Evolutionary conservation across 2,797 vertebrate genomes (phyloP), one percentile per base, ranked within the genome.

Genomic region (Rhabdomys pumilio): DNA sequence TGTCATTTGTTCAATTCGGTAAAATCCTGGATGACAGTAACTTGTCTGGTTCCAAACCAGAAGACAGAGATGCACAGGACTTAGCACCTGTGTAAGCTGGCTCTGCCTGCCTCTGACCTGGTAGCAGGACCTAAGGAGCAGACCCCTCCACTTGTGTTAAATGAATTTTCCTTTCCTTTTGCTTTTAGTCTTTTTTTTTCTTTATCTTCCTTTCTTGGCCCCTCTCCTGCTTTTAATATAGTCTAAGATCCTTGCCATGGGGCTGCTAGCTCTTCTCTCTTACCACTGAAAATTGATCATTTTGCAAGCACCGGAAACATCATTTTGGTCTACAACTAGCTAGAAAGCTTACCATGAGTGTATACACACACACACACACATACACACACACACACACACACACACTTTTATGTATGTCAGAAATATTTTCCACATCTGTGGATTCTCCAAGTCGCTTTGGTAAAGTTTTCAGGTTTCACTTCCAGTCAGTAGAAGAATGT

Each of bases 391-490:
- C 44, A 44, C 44, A 44, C 19, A 44, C 88, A 77, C 20, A 65
- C n/a, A 67, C 59, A n/a, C 9, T 22, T 12, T 55, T 87, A 20
- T 50, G 50, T 38, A 50, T n/a, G 3, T 19, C 53, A 84, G 67
- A 83, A 95, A 88, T 72, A 79, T 59, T 93, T 95, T 75, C 44
- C 82, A 90, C 14, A 73, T 57, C 2, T 85, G 41, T 50, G 61
- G 29, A 80, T 90, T 90, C 86, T 93, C 80, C 57, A 11, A 80
- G 22, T 84, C 44, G 67, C 34, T 94, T 69, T 44, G 26, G 44
- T 55, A 89, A 88, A 29, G 12, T 91, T 96, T 97, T 80, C n/a
- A 44, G 38, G 57, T 69, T 94, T 88, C 38, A 82, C 26, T 90
- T 24, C 19, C 91, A 93, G 4, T 38, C 63, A 61, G 7, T 7